Evolutionary conservation across 2,888 invertebrate species (phyloP), one percentile per base, ranked within the genome.

Genomic region (Danaus chrysippus): DNA sequence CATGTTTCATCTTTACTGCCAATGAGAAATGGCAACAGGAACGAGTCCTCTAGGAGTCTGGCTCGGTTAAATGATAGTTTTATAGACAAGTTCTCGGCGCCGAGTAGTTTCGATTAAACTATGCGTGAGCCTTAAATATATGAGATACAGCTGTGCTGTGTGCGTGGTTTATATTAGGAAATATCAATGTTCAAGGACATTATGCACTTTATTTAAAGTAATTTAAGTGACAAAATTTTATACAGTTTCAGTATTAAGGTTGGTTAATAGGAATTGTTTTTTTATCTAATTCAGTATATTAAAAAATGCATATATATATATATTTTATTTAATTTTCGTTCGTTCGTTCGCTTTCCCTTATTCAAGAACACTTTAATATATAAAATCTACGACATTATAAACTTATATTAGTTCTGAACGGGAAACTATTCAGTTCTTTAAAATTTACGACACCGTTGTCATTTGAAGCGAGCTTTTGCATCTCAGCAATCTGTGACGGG

Each of bases 41-140:
- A 80, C 82, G 76, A 82, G 83, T 84, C 82, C 76, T 79, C 71
- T 75, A 78, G 82, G 79, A 81, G 81, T 79, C 74, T 79, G 78
- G 73, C 72, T 73, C 72, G 75, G 74, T 77, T 76, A 75, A 80
- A 76, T 75, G 79, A 77, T 81, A 77, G 78, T 79, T 75, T 76
- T 76, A 76, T 73, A 79, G 80, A 76, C 77, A 75, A 77, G 76
- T 77, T 77, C 78, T 74, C 76, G 74, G 82, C 81, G 79, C 83
- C 83, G 89, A 87, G 87, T 80, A 86, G 87, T 87, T 87, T 85
- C 87, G 87, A 89, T 89, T 89, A 87, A 81, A 78, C 79, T 81
- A 79, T 82, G 81, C 84, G 81, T 84, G 84, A 83, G 79, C 83
- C 82, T 78, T 82, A 90, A 89, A 88, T 90, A 83, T 87, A 90